Conservation (phyloP, 2,797 vertebrate species). For the Bradypodion pumilum region DNA sequence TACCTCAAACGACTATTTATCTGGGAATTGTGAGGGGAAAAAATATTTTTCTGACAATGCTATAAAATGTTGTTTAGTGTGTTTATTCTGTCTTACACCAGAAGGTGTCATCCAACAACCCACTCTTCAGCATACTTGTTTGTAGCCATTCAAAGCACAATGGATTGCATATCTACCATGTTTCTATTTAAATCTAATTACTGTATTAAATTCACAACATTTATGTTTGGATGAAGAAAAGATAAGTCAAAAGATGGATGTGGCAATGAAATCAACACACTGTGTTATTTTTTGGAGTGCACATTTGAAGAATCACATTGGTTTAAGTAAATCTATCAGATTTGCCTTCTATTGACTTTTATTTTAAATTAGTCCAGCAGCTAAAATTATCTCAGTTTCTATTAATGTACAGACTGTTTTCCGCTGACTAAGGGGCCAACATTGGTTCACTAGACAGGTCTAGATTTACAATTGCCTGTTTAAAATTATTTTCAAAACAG, state of each 20-base stretch:
- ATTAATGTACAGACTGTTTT: not conserved
- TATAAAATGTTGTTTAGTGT: not conserved
- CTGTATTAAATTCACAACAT: not conserved
- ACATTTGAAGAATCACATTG: not conserved
- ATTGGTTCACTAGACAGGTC: not conserved
- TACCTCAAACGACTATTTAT: too few species aligned
- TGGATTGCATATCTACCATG: not conserved
- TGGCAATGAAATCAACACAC: not conserved
- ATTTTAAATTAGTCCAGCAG: not conserved
- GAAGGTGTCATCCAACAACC: constrained; percentile 30
- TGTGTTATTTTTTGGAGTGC: not conserved
- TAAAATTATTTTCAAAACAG: not conserved
- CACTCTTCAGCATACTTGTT: not conserved
- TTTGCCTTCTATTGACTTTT: not conserved
- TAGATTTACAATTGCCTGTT: not conserved
- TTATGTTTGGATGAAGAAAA: not conserved
- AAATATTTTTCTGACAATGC: not conserved
- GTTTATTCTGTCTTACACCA: constrained; percentile 24
- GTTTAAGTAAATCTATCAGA: not conserved
- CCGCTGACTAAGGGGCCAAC: not conserved
- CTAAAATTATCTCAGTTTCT: not conserved
- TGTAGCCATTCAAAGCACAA: not conserved
- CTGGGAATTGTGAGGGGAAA: not conserved
- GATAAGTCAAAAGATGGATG: not conserved
- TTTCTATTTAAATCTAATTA: constrained; percentile 1